phyloP scores from a whole-genome alignment of 2,113 vertebrate species.

The Brachypodius melanocephalos region DNA sequence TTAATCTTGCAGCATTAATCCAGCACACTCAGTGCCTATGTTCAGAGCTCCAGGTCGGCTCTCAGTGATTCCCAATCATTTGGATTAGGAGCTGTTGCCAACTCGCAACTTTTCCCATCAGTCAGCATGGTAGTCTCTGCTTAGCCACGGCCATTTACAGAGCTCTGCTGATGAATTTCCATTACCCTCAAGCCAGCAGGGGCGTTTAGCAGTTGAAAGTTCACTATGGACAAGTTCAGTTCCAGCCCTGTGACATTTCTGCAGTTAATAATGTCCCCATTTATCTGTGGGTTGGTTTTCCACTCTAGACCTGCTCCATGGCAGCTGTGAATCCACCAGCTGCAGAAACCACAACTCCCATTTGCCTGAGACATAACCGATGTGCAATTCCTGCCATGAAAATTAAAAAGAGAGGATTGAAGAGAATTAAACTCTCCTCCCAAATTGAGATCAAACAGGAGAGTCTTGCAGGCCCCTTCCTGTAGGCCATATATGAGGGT shows the following conservation, averaged over 20 bases:
- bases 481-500: background rate
- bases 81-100: background rate
- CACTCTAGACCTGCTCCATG: background rate
- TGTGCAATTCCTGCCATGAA: background rate
- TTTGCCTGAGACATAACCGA: background rate
- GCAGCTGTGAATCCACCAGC: background rate
- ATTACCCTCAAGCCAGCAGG: background rate
- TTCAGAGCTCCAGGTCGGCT: background rate
- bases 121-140: background rate
- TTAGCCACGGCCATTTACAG: background rate
- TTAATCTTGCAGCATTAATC: constrained; percentile 10
- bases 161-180: background rate
- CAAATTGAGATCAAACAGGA: background rate
- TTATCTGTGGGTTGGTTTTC: background rate
- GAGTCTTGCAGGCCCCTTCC: background rate
- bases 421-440: background rate
- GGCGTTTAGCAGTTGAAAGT: background rate
- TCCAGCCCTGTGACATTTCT: background rate
- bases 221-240: background rate
- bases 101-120: background rate
- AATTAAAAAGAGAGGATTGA: background rate
- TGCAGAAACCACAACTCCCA: background rate
- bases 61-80: background rate
- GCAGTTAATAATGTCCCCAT: background rate
- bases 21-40: background rate